Conservation (phyloP, 2,797 vertebrate species). For the Poeciliopsis turneri region DNA sequence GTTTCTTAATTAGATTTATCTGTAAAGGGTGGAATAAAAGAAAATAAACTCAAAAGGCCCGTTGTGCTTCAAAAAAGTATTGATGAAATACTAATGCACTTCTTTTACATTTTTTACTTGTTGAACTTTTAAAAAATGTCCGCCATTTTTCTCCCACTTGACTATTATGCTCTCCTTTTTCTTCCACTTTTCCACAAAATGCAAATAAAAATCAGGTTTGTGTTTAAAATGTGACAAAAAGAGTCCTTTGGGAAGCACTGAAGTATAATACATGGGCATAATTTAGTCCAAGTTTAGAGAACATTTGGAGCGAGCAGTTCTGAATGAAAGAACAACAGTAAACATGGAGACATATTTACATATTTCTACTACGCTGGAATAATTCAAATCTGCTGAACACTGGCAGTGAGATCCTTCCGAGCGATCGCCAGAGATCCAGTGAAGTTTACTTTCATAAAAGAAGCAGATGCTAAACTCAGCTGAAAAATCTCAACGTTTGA, state of each 20-base stretch:
- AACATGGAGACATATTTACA: neutral
- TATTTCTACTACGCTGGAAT: neutral
- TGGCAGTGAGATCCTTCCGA: neutral
- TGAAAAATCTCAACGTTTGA: neutral
- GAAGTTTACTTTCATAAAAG: neutral
- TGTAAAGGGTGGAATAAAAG: neutral
- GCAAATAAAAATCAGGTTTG: neutral
- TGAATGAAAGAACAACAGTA: neutral
- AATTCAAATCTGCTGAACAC: neutral
- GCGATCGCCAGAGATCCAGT: neutral
- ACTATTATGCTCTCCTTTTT: neutral
- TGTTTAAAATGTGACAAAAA: neutral
- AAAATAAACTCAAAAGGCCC: neutral
- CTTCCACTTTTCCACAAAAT: neutral
- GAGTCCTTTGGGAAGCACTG: neutral
- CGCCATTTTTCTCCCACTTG: neutral
- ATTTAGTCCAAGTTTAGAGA: neutral
- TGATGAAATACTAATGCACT: neutral
- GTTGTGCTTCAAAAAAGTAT: neutral
- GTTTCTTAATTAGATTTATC: neutral
- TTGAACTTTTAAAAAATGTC: neutral
- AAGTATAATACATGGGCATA: neutral
- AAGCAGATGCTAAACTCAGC: neutral
- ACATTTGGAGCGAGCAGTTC: neutral
- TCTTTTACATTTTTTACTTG: neutral